A percentile compares a stretch with the other conserved stretches of the same genome.
Evolutionary conservation across 1,140 invertebrate species (phyloP).

Genomic region (Hylaeus volcanicus): DNA sequence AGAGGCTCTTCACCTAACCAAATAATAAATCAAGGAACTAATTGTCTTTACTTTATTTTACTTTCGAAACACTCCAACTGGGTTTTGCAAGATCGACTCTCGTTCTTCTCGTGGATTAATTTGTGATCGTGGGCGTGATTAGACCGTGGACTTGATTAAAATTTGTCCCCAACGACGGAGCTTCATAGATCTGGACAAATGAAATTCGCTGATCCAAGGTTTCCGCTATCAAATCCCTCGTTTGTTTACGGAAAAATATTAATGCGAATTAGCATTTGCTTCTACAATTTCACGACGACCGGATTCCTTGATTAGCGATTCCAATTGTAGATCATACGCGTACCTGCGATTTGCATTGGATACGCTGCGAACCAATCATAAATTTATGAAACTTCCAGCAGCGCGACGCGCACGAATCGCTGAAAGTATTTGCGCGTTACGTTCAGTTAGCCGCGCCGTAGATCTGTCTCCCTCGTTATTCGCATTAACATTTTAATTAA

Average conservation of each 20-base stretch:
- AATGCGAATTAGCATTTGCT: conserved; percentile 27
- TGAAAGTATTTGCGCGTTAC: conserved; percentile 18
- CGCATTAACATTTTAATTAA: conserved; percentile 69
- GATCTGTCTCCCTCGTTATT: conserved; percentile 21
- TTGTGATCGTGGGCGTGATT: conserved; percentile 24
- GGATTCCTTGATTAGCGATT: conserved; percentile 50
- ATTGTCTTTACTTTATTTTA: neutral
- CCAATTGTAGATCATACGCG: conserved; percentile 35
- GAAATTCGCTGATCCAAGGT: neutral
- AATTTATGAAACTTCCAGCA: conserved; percentile 45
- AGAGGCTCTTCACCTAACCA: too few relatives aligned
- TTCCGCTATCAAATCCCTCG: neutral
- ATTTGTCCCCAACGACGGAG: conserved; percentile 1
- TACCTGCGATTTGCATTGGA: conserved; percentile 30
- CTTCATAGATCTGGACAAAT: conserved; percentile 38
- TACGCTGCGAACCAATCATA: conserved; percentile 27
- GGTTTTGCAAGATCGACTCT: neutral
- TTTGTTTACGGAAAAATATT: conserved; percentile 40
- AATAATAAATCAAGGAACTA: too few relatives aligned
- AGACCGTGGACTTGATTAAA: conserved; percentile 35
- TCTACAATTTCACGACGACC: conserved; percentile 11
- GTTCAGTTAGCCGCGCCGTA: neutral
- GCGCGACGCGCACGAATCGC: neutral
- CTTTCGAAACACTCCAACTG: neutral
- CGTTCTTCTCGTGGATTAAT: conserved; percentile 15